phyloP scores from a whole-genome alignment of 2,888 invertebrate species.

The Drosophila anomelani region DNA sequence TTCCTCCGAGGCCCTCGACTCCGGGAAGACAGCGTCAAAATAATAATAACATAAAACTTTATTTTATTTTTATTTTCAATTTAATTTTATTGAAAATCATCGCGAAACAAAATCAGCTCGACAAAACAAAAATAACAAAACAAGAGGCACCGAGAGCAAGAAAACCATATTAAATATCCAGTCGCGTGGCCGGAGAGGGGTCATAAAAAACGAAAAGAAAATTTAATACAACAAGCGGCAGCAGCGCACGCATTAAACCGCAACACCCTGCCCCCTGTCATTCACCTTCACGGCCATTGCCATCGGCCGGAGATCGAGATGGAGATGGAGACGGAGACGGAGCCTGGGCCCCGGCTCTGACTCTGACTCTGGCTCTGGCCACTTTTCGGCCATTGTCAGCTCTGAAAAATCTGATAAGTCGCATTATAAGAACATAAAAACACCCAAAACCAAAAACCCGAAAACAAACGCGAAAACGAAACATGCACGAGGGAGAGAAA shows the following conservation, averaged over 20 bases:
- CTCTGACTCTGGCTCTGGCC: constrained; percentile 29
- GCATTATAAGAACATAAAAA: constrained; percentile 82
- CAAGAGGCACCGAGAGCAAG: constrained; percentile 10
- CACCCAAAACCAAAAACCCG: constrained; percentile 72
- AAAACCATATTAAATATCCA: constrained; percentile 51
- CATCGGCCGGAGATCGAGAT: constrained; percentile 48
- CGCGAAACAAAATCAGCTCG: constrained; percentile 57
- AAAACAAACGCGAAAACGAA: constrained; percentile 71
- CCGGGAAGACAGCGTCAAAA: constrained; percentile 65
- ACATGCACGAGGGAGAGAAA: constrained; percentile 69
- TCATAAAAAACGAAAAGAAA: constrained; percentile 51
- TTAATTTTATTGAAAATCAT: constrained; percentile 81
- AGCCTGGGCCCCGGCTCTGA: constrained; percentile 4
- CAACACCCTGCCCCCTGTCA: constrained; percentile 59
- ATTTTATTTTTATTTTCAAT: constrained; percentile 83
- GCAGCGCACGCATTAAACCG: constrained; percentile 66
- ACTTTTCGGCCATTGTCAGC: constrained; percentile 80
- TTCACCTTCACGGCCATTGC: constrained; percentile 67
- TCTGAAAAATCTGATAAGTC: constrained; percentile 78
- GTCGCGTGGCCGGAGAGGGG: constrained; percentile 66
- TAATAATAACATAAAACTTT: constrained; percentile 78
- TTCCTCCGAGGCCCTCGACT: constrained; percentile 35
- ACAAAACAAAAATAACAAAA: constrained; percentile 44
- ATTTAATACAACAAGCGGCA: constrained; percentile 65
- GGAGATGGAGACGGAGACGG: constrained; percentile 15